These are phyloP conservation scores for Palloptera scutellata DNA, from an alignment of 2,888 invertebrate genomes.

Conservation along the genomic window DNA sequence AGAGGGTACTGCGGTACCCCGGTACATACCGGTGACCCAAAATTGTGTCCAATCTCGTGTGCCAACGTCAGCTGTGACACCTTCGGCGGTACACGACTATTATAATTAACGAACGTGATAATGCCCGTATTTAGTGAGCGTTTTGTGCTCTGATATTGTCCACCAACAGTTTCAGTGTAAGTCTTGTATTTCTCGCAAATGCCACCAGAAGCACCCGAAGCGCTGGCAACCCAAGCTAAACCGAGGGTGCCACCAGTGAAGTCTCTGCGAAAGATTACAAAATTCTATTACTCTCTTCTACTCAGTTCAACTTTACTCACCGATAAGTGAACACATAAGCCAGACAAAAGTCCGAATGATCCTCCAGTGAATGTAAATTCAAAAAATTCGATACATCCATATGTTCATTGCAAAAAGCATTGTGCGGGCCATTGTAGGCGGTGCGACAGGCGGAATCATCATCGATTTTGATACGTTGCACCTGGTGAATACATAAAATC, in stretches of 20 bases:
- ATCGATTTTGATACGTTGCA: conserved; percentile 78
- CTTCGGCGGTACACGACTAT: conserved; percentile 94
- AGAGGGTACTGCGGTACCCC: neutral
- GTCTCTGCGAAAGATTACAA: conserved; percentile 69
- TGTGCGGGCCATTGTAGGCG: conserved; percentile 73
- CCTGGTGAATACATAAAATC: conserved; percentile 42
- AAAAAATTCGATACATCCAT: conserved; percentile 99
- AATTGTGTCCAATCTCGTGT: conserved; percentile 99
- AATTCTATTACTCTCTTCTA: neutral
- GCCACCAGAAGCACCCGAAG: conserved; percentile 96
- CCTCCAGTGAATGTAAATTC: conserved; percentile 94
- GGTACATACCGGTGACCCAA: conserved; percentile 93
- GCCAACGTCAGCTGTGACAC: conserved; percentile 97
- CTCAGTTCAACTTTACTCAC: conserved; percentile 46
- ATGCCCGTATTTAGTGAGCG: conserved; percentile 97
- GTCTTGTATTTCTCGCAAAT: conserved; percentile 98
- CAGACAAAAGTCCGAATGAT: conserved; percentile 98
- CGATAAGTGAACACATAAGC: conserved; percentile 98
- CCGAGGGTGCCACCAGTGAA: conserved; percentile 98
- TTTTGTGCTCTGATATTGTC: conserved; percentile 92
- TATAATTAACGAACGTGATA: conserved; percentile 98
- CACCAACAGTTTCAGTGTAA: conserved; percentile 94
- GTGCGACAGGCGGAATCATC: conserved; percentile 82
- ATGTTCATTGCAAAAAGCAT: conserved; percentile 94
- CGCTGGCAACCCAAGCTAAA: conserved; percentile 98